These are phyloP conservation scores for Drosophila imparisetae DNA, from an alignment of 2,888 invertebrate species.

Conservation along the genomic window DNA sequence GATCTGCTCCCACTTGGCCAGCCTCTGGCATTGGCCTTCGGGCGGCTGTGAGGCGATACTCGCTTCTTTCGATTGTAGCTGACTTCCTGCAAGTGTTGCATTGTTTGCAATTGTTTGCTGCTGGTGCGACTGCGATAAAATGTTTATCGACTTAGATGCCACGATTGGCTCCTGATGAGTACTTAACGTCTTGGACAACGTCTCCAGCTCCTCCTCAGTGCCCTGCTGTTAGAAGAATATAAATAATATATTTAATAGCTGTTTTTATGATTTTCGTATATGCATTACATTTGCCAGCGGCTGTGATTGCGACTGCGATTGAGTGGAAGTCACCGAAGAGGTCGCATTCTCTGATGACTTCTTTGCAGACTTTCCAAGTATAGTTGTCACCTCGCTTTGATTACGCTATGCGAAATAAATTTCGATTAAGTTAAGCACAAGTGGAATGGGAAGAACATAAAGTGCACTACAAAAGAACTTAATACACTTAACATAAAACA, in stretches of 20 bases:
- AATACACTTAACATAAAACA: background rate
- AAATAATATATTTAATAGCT: background rate
- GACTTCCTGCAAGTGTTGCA: background rate
- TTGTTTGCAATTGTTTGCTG: background rate
- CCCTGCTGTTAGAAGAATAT: background rate
- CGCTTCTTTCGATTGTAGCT: background rate
- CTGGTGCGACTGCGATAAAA: background rate
- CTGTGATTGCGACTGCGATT: slow-evolving; percentile 4
- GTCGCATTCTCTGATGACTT: slow-evolving; percentile 29
- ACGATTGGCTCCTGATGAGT: background rate
- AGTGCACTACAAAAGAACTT: too few species aligned
- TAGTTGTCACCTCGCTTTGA: slow-evolving; percentile 15
- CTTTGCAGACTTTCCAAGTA: slow-evolving; percentile 24
- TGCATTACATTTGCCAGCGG: background rate
- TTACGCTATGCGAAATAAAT: slow-evolving; percentile 8
- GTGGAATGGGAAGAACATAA: background rate
- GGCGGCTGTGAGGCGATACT: background rate
- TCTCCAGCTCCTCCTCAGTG: background rate
- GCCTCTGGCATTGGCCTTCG: background rate
- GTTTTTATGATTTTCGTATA: background rate
- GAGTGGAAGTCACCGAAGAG: slow-evolving; percentile 28
- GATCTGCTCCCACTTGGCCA: background rate
- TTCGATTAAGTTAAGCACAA: background rate
- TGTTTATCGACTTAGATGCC: background rate
- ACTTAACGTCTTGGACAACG: background rate